A percentile compares a stretch with the other conserved stretches of the same genome.
Evolutionary conservation across 2,888 invertebrate genomes (phyloP).

Genomic region (Hemistola chrysoprasaria): DNA sequence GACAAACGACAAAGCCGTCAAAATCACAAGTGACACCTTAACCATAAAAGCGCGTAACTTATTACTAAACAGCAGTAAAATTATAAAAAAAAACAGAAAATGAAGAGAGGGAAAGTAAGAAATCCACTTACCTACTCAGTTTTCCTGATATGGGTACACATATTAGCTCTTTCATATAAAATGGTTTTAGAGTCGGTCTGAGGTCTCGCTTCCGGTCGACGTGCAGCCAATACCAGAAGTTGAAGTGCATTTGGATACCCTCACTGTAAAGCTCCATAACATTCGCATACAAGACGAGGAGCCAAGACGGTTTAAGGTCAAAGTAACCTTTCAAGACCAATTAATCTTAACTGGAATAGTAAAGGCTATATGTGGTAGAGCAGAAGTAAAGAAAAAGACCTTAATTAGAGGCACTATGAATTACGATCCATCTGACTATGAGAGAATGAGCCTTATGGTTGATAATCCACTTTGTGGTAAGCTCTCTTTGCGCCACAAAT

Average conservation of each 20-base stretch:
- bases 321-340: conserved; percentile 56
- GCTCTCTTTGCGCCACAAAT: conserved; percentile 8
- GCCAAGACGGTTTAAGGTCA: conserved; percentile 39
- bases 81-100: conserved; percentile 1
- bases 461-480: conserved; percentile 64
- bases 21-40: too few relatives aligned
- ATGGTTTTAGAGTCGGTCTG: conserved; percentile 7
- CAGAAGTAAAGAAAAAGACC: conserved; percentile 22
- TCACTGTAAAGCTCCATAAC: conserved; percentile 47
- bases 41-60: too few relatives aligned
- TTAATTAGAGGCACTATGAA: conserved; percentile 48
- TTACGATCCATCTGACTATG: conserved; percentile 68
- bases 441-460: conserved; percentile 63
- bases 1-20: too few relatives aligned
- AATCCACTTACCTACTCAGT: too few relatives aligned
- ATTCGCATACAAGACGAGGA: conserved; percentile 49
- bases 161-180: too few relatives aligned
- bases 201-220: conserved; percentile 5
- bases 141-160: too few relatives aligned
- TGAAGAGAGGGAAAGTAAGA: neutral
- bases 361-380: conserved; percentile 40
- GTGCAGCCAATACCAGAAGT: conserved; percentile 26
- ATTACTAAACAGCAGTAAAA: too few relatives aligned
- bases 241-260: conserved; percentile 37
- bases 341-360: conserved; percentile 46